phyloP scores from a whole-genome alignment of 2,888 invertebrate genomes.

The Drosophila anomalata region DNA sequence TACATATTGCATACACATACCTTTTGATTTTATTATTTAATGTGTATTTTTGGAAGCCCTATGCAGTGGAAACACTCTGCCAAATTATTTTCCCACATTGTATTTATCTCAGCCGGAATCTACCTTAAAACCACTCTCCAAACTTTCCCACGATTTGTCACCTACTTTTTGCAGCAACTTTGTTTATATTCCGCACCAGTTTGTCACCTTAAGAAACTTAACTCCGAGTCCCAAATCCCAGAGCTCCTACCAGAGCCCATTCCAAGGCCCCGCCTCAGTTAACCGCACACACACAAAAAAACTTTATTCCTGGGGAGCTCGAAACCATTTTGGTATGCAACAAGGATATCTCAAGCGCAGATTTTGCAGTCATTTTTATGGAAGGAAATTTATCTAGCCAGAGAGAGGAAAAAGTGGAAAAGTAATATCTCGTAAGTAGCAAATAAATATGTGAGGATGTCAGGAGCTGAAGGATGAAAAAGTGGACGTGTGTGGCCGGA shows the following conservation, averaged over 20 bases:
- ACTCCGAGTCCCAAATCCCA: not conserved
- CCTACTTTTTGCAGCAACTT: constrained; percentile 22
- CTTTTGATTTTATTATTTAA: not conserved
- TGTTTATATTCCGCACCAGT: constrained; percentile 24
- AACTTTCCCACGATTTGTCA: constrained; percentile 32
- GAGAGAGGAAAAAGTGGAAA: constrained; percentile 9
- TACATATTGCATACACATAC: not conserved
- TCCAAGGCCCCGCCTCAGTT: constrained; percentile 21
- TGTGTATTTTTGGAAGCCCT: not conserved
- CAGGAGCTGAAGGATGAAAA: not conserved
- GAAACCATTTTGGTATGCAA: constrained; percentile 26
- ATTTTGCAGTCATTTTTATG: constrained; percentile 38
- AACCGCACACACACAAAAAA: constrained; percentile 12
- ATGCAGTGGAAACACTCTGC: not conserved
- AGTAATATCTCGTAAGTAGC: constrained; percentile 49
- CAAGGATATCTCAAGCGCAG: constrained; percentile 27
- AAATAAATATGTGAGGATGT: constrained; percentile 34
- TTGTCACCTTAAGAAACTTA: constrained; percentile 30
- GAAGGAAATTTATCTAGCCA: constrained; percentile 41
- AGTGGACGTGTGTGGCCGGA: constrained; percentile 11
- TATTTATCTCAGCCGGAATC: not conserved
- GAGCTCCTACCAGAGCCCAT: constrained; percentile 1
- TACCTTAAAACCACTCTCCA: constrained; percentile 4
- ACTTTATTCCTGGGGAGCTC: constrained; percentile 8
- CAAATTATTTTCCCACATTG: constrained; percentile 16